phyloP scores from a whole-genome alignment of 2,888 invertebrate genomes.

The Aricia artaxerxes region DNA sequence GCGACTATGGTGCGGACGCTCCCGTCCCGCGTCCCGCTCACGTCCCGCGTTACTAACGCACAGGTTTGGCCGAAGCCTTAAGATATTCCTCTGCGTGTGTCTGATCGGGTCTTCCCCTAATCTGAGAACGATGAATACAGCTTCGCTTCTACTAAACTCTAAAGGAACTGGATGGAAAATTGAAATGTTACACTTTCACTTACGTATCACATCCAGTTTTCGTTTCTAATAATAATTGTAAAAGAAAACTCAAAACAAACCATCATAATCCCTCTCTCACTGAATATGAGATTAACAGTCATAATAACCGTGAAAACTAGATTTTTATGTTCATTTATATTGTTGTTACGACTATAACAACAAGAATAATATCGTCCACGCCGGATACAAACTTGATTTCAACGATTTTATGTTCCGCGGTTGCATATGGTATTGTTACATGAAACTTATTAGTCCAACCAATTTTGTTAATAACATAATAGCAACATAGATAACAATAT shows the following conservation, averaged over 20 bases:
- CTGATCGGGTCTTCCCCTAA: too few species aligned
- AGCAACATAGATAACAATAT: background rate
- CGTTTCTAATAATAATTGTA: background rate
- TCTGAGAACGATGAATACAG: too few species aligned
- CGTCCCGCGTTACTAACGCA: too few species aligned
- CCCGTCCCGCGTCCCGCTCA: too few species aligned
- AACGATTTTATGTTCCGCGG: slow-evolving; percentile 15
- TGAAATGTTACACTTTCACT: too few species aligned
- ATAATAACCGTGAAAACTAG: background rate
- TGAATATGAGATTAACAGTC: background rate
- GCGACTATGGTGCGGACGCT: too few species aligned
- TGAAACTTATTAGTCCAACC: slow-evolving; percentile 8
- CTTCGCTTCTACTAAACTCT: too few species aligned
- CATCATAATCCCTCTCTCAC: background rate
- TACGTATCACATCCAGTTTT: too few species aligned
- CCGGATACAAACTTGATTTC: slow-evolving; percentile 23
- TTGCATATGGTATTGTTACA: slow-evolving; percentile 11
- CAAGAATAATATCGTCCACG: background rate
- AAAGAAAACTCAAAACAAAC: background rate
- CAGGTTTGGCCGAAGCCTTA: too few species aligned
- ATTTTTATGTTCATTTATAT: background rate
- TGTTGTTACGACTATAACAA: background rate
- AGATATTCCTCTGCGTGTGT: too few species aligned
- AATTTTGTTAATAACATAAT: slow-evolving; percentile 21
- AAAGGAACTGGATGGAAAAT: too few species aligned